These are phyloP conservation scores for Drosophila subpulchrella DNA, from an alignment of 1,140 invertebrate genomes.

Conservation along the genomic window DNA sequence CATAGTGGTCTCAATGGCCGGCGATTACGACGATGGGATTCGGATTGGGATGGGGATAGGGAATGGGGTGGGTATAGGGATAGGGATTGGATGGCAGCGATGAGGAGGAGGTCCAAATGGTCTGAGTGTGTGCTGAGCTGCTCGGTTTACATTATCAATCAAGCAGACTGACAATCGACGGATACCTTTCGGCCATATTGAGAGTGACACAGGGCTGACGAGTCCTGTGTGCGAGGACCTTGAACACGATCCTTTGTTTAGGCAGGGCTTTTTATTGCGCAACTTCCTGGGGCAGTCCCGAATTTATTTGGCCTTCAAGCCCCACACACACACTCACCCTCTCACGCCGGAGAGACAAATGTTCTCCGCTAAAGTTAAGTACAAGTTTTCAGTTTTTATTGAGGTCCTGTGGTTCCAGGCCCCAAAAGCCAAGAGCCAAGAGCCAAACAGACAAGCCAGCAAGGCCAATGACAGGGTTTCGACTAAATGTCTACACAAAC, in stretches of 20 bases:
- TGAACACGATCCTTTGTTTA: constrained; percentile 74
- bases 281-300: constrained; percentile 8
- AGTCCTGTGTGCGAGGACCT: constrained; percentile 26
- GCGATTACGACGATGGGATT: constrained; percentile 53
- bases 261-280: constrained; percentile 39
- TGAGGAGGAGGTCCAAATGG: background rate
- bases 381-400: constrained; percentile 64
- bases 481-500: constrained; percentile 69
- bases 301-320: constrained; percentile 53
- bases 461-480: constrained; percentile 28
- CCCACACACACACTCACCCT: constrained; percentile 5
- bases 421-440: constrained; percentile 7
- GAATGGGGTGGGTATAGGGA: background rate
- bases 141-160: constrained; percentile 81
- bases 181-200: constrained; percentile 61
- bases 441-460: background rate
- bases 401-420: constrained; percentile 27
- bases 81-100: constrained; percentile 10
- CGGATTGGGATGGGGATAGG: background rate
- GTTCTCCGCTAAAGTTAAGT: constrained; percentile 54
- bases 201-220: constrained; percentile 50
- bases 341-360: constrained; percentile 49
- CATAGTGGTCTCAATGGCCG: constrained; percentile 57
- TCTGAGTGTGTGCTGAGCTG: constrained; percentile 26
- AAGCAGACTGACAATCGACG: constrained; percentile 73